Percentiles rank a stretch among this genome's conserved stretches.
phyloP scores from a whole-genome alignment of 64 coral and sea anemone species.

The Pachyseris speciosa region DNA sequence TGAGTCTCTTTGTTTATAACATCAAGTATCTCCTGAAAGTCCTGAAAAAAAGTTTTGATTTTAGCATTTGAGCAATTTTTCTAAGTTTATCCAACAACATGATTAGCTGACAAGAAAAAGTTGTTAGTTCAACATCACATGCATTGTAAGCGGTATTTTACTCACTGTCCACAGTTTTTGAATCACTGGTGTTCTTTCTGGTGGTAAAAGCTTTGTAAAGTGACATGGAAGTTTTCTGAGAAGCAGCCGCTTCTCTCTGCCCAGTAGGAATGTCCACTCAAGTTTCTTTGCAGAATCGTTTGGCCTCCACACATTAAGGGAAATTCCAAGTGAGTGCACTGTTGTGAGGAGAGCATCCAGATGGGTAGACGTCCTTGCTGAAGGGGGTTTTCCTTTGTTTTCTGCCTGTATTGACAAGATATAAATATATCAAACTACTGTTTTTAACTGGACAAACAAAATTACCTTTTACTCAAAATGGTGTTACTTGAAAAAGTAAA shows the following conservation, averaged over 20 bases:
- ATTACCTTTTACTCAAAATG: not conserved
- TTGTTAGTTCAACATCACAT: too few relatives aligned
- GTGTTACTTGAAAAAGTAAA: not conserved
- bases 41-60: too few relatives aligned
- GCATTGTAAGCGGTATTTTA: too few relatives aligned
- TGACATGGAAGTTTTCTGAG: conserved; percentile 12
- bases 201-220: conserved; percentile 13
- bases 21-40: too few relatives aligned
- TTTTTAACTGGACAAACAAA: not conserved
- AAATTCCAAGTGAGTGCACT: conserved; percentile 18
- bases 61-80: too few relatives aligned
- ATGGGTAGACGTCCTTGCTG: conserved; percentile 18
- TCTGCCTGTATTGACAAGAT: conserved; percentile 14
- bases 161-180: conserved; percentile 33
- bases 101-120: too few relatives aligned
- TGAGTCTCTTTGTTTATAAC: too few relatives aligned
- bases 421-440: not conserved
- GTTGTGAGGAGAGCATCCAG: conserved; percentile 6
- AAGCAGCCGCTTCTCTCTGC: conserved; percentile 11
- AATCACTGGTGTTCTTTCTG: not conserved
- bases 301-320: conserved; percentile 19
- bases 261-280: conserved; percentile 50
- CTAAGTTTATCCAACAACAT: too few relatives aligned
- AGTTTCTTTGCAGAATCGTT: conserved; percentile 25
- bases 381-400: conserved; percentile 36